Conservation (phyloP, 2,113 vertebrate species). For the Hippocampus zosterae region DNA sequence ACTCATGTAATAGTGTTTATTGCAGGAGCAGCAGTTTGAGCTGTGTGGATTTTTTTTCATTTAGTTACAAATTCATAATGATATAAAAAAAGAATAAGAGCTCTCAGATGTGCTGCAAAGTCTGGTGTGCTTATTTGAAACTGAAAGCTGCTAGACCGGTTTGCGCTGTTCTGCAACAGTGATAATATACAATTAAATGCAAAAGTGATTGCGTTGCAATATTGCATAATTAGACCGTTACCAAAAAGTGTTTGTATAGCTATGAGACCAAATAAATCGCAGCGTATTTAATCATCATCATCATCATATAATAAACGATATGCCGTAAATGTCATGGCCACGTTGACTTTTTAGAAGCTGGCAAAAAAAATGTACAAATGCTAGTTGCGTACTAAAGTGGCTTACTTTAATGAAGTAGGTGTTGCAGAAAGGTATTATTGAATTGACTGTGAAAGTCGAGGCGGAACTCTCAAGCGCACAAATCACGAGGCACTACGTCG, state of each 20-base stretch:
- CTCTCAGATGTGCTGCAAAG: neutral
- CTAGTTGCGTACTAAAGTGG: neutral
- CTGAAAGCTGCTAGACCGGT: neutral
- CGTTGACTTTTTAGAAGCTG: neutral
- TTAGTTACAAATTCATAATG: too few species aligned
- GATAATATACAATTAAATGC: neutral
- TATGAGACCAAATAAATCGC: neutral
- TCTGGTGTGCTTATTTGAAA: neutral
- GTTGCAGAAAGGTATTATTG: conserved; percentile 16
- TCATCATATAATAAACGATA: neutral
- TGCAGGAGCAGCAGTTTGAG: too few species aligned
- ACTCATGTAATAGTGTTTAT: too few species aligned
- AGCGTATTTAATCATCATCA: neutral
- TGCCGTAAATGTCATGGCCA: neutral
- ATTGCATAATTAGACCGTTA: neutral
- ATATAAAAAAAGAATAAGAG: neutral
- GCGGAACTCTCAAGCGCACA: conserved; percentile 62
- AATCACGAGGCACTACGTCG: conserved; percentile 62
- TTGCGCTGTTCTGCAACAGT: neutral
- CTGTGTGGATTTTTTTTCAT: too few species aligned
- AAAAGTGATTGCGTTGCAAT: neutral
- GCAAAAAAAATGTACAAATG: neutral
- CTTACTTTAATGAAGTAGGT: neutral
- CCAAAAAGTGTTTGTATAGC: neutral
- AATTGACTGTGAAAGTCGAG: conserved; percentile 42